These are phyloP conservation scores for Drosophila monieri DNA, from an alignment of 2,888 invertebrate genomes.

Conservation along the genomic window DNA sequence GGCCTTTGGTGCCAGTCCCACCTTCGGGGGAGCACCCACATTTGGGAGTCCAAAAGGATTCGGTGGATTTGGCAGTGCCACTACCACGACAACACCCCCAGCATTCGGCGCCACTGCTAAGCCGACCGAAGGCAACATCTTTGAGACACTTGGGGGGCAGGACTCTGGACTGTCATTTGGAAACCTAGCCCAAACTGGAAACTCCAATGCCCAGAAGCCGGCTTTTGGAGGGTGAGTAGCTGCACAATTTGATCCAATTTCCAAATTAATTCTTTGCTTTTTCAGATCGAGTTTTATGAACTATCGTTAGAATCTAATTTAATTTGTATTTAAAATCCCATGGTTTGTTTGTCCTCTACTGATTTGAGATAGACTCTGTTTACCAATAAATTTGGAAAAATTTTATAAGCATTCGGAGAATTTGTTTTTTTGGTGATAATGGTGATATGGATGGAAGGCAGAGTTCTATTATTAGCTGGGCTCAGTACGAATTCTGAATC, in stretches of 20 bases:
- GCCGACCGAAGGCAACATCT: constrained; percentile 78
- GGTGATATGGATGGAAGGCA: no score
- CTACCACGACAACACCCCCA: constrained; percentile 51
- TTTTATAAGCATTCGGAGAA: neutral
- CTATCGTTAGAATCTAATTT: constrained; percentile 49
- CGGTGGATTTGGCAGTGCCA: constrained; percentile 70
- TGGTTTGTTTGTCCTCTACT: constrained; percentile 31
- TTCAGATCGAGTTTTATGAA: constrained; percentile 66
- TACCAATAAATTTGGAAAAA: constrained; percentile 5
- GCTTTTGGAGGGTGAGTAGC: constrained; percentile 82
- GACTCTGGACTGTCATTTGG: constrained; percentile 82
- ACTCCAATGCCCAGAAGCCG: constrained; percentile 77
- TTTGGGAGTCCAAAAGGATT: constrained; percentile 82
- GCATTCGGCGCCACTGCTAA: constrained; percentile 62
- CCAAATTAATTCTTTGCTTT: neutral
- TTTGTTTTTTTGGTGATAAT: no score
- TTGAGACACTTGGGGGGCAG: constrained; percentile 82
- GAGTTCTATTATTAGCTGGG: no score
- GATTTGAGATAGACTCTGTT: neutral
- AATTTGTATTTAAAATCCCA: neutral
- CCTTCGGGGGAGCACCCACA: constrained; percentile 81
- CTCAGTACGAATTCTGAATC: no score
- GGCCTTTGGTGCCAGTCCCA: constrained; percentile 82
- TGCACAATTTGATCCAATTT: fast-evolving
- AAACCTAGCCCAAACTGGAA: constrained; percentile 82